A percentile compares a stretch with the other conserved stretches of the same genome.
Evolutionary conservation across 2,113 vertebrate genomes (phyloP).

Genomic region (Tyto alba): DNA sequence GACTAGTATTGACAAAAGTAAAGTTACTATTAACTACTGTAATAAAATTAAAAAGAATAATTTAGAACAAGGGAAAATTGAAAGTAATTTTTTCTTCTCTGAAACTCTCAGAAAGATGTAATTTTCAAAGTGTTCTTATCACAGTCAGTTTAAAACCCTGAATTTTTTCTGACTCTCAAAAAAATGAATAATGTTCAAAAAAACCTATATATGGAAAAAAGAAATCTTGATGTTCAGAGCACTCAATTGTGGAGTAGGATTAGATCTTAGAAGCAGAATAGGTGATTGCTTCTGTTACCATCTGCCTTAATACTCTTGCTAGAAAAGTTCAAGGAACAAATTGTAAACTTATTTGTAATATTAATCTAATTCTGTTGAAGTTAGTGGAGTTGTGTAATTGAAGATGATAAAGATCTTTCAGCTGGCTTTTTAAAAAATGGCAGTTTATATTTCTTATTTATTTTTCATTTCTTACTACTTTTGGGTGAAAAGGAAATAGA

Average conservation of each 20-base stretch:
- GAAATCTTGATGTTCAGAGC: neutral
- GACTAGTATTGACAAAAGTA: neutral
- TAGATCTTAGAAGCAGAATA: neutral
- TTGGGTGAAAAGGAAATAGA: neutral
- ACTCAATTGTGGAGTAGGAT: fast-evolving
- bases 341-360: neutral
- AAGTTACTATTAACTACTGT: neutral
- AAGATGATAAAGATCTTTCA: neutral
- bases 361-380: neutral
- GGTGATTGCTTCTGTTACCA: neutral
- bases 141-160: neutral
- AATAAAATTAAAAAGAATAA: neutral
- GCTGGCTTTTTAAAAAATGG: neutral
- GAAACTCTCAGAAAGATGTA: neutral
- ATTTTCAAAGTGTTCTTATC: neutral
- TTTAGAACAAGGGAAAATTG: neutral
- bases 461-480: neutral
- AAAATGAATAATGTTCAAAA: neutral
- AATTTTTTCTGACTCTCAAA: neutral
- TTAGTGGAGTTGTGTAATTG: neutral
- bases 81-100: neutral
- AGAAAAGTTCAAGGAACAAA: neutral
- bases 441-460: neutral
- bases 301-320: neutral
- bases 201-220: neutral